phyloP scores from a whole-genome alignment of 2,888 invertebrate species.

The Lycaena phlaeas region DNA sequence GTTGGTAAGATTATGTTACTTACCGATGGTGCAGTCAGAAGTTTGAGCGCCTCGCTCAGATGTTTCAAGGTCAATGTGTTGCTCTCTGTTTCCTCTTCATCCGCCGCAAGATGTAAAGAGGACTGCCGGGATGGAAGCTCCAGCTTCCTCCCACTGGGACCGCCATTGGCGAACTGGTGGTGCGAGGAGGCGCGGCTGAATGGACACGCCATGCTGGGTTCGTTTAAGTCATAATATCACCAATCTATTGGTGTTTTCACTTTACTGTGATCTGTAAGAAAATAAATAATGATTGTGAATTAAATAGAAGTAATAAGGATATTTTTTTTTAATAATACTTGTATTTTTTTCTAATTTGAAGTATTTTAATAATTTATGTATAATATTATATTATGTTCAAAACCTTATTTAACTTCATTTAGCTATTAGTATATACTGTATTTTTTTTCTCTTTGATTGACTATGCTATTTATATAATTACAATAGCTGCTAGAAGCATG shows the following conservation, averaged over 20 bases:
- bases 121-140: conserved; percentile 75
- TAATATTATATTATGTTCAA: no score
- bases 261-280: conserved; percentile 18
- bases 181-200: conserved; percentile 72
- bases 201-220: conserved; percentile 63
- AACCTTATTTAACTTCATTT: no score
- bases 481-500: no score
- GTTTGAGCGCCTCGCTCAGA: conserved; percentile 84
- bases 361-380: no score
- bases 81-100: conserved; percentile 75
- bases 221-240: conserved; percentile 16
- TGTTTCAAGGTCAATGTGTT: conserved; percentile 83
- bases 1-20: no score
- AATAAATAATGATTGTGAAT: conserved; percentile 1
- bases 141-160: conserved; percentile 46
- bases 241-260: conserved; percentile 12
- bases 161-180: conserved; percentile 66
- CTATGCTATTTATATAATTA: no score
- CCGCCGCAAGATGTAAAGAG: conserved; percentile 76
- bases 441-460: no score
- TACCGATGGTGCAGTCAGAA: conserved; percentile 88
- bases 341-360: no score
- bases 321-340: no score
- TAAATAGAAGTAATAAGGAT: no score
- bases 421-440: no score